Evolutionary conservation across 2,113 vertebrate species (phyloP), one percentile per base, ranked within the genome.

Genomic region (Excalfactoria chinensis): DNA sequence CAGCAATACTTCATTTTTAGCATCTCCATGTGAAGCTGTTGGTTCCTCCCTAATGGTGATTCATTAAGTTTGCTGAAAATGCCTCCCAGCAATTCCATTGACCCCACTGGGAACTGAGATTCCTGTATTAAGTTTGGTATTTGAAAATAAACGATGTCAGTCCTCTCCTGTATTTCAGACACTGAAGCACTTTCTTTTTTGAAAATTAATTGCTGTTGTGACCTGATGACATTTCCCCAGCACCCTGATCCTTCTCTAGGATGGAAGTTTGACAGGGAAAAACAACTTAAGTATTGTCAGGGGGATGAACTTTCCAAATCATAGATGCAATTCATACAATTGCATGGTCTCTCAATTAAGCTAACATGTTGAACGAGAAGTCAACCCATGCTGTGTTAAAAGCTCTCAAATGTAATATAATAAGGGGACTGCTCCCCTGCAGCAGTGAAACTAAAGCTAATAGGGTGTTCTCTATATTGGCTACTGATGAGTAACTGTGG

Each of bases 251-350:
- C 95, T 85, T 89, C 82, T 94, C 67, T 87, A 40, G 11, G 75
- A 86, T 94, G 79, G 91, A 88, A 79, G 28, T 83, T 23, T 60
- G 93, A 94, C 91, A 58, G 79, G 18, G 81, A 43, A 84, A 49
- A 44, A 58, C 71, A 82, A 90, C 67, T 58, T 69, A 73, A 70
- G 81, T 34, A 23, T 71, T 95, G 85, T 85, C 90, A 84, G 53
- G 85, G 46, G 79, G 48, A 94, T 18, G 13, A 93, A 81, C 62
- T 96, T 97, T 94, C 89, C 89, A 93, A 95, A 96, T 90, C 94
- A 95, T 67, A 89, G 84, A 85, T 84, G 69, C 66, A 72, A 49
- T 95, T 87, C 68, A 76, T 35, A 70, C 48, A 82, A 83, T 41
- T 73, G n/a, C 72, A 71, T 64, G 46, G 72, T 64, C 69, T 92